These are phyloP conservation scores for Diabrotica balteata DNA, from an alignment of 2,888 invertebrate genomes.

Conservation along the genomic window DNA sequence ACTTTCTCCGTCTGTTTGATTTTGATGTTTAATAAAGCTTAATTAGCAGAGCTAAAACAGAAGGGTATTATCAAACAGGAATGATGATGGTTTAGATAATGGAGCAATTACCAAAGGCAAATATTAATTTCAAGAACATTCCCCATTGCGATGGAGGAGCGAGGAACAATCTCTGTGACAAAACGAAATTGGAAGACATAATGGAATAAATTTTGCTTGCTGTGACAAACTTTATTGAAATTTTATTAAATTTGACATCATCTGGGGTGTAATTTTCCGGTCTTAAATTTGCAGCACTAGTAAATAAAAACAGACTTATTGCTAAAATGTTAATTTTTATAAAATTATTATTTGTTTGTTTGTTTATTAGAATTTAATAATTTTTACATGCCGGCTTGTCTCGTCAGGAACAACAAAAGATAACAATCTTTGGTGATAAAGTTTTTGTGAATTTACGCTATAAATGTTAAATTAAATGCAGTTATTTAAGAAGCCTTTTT, in stretches of 20 bases:
- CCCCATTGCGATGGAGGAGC: slow-evolving; percentile 8
- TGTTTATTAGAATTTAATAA: too few relatives aligned
- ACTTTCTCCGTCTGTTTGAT: slow-evolving; percentile 27
- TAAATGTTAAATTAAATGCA: too few relatives aligned
- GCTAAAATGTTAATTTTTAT: too few relatives aligned
- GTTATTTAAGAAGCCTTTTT: too few relatives aligned
- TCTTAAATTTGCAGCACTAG: too few relatives aligned
- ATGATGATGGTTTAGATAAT: slow-evolving; percentile 34
- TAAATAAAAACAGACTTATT: too few relatives aligned
- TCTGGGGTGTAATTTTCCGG: not conserved
- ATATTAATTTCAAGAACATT: slow-evolving; percentile 28
- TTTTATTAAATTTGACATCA: slow-evolving; percentile 11
- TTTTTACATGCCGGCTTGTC: too few relatives aligned
- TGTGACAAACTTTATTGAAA: slow-evolving; percentile 16
- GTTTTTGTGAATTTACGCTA: too few relatives aligned
- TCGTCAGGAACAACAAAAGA: too few relatives aligned
- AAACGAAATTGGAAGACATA: slow-evolving; percentile 20
- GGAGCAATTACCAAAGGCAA: slow-evolving; percentile 28
- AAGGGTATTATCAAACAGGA: slow-evolving; percentile 31
- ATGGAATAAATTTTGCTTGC: slow-evolving; percentile 16
- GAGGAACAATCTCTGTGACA: slow-evolving; percentile 27
- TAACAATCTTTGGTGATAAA: too few relatives aligned
- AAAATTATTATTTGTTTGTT: too few relatives aligned
- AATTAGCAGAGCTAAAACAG: slow-evolving; percentile 31
- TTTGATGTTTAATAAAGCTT: slow-evolving; percentile 32